These are phyloP conservation scores for Pampusana beccarii DNA, from an alignment of 2,113 vertebrate species.

Conservation along the genomic window DNA sequence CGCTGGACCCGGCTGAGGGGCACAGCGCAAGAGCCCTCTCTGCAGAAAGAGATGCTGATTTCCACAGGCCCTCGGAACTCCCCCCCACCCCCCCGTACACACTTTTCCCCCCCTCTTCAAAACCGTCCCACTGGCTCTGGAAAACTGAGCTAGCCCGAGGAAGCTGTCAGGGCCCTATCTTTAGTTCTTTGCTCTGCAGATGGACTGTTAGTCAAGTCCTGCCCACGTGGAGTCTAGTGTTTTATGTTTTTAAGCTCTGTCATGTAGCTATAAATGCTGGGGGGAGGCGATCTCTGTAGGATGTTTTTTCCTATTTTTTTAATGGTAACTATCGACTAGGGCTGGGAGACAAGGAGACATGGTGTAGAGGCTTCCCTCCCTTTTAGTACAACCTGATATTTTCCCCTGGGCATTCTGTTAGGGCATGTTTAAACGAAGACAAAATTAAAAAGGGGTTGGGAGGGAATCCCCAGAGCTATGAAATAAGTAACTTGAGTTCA, in stretches of 20 bases:
- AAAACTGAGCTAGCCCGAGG: not conserved
- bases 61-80: not conserved
- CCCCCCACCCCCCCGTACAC: no score
- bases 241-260: not conserved
- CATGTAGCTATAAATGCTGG: not conserved
- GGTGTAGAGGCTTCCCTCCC: not conserved
- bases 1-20: not conserved
- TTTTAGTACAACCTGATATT: not conserved
- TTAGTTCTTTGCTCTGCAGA: not conserved
- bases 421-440: not conserved
- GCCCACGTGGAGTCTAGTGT: constrained; percentile 28
- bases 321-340: not conserved
- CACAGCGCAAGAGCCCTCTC: accelerated
- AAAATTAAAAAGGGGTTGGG: not conserved
- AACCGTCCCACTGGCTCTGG: not conserved
- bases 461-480: not conserved
- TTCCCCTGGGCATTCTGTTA: accelerated
- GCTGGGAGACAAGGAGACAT: not conserved
- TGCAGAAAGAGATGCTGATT: not conserved
- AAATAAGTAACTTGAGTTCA: not conserved
- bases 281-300: not conserved
- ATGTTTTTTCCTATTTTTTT: not conserved
- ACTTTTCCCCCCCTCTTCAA: not conserved
- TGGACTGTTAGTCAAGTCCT: constrained; percentile 33
- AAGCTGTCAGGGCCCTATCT: not conserved